Evolutionary conservation across 2,888 invertebrate genomes (phyloP), one percentile per base, ranked within the genome.

Genomic region (Apantesis nais): DNA sequence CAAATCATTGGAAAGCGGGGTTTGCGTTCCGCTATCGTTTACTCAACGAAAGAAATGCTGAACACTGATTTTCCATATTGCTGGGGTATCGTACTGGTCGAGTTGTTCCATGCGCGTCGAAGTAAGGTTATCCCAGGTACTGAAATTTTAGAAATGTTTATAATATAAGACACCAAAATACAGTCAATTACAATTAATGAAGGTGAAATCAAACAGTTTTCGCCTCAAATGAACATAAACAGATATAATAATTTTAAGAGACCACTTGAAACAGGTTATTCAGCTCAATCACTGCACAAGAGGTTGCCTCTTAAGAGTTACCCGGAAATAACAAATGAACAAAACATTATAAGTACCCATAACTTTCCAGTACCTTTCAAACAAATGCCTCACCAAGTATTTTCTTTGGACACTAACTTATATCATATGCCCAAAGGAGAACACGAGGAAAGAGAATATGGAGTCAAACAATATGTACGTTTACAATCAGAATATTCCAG

Each of bases 271-370:
- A 74, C 76, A 0, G 82, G 72, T 67, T 88, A 88, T 75, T 86
- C 79, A 4, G 87, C 88, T 69, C 79, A 82, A 70, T 84, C 88
- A 76, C 71, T 82, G n/a, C 74, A 78, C 8, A 71, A 74, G 9
- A 78, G 74, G 0, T 89, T 80, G 66, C 76, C 79, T n/a, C 78
- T 82, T 4, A 77, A 82, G 76, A 55, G 58, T 1, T 29, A 39
- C 31, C 78, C 77, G 19, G 81, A 84, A 48, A 79, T 84, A 7
- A 61, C 81, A 12, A 83, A 87, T 7, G 82, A 77, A 11, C 76
- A 85, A 66, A 85, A 76, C 25, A 66, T 79, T 9, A 74, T 74
- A 25, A 81, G 74, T 61, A 52, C 67, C 16, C 71, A 81, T 0
- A 78, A 71, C 29, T 66, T 85, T n/a, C 86, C 87, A 0, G 67